Percentiles rank a stretch among this genome's conserved stretches.
phyloP scores from a whole-genome alignment of 1,140 invertebrate species.

The Cephus cinctus region DNA sequence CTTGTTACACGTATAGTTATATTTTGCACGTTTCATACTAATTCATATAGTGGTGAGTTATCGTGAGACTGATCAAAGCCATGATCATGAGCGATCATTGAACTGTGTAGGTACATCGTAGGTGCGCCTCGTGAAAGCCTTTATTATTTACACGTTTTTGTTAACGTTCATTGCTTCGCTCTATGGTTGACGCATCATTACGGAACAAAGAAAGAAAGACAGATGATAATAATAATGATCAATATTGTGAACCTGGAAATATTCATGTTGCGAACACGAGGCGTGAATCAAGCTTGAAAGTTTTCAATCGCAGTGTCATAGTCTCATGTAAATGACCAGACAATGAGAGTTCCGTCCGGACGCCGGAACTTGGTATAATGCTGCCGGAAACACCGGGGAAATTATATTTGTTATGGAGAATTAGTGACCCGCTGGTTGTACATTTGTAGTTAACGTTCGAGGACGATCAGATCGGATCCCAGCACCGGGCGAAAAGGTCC shows the following conservation, averaged over 20 bases:
- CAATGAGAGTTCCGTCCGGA: constrained; percentile 25
- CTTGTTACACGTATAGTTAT: neutral
- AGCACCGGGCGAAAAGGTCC: constrained; percentile 16
- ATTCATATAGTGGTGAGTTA: constrained; percentile 21
- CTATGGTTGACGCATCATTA: neutral
- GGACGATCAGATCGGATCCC: constrained; percentile 37
- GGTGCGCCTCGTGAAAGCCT: neutral
- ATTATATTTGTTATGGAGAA: constrained; percentile 51
- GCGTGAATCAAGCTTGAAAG: constrained; percentile 1
- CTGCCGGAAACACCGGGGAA: constrained; percentile 47
- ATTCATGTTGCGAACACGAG: constrained; percentile 2
- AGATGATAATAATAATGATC: constrained; percentile 4
- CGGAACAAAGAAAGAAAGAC: neutral
- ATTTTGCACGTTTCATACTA: neutral
- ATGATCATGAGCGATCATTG: constrained; percentile 19
- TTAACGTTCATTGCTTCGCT: neutral
- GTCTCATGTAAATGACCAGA: constrained; percentile 19
- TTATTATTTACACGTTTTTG: neutral
- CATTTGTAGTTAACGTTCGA: constrained; percentile 21
- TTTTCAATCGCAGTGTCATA: neutral
- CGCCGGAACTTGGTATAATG: constrained; percentile 49
- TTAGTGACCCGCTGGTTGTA: constrained; percentile 15
- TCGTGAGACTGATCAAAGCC: constrained; percentile 22
- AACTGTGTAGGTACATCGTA: constrained; percentile 16
- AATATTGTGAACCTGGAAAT: neutral